These are phyloP conservation scores for Tylochromis polylepis DNA, from an alignment of 2,113 vertebrate genomes.

Conservation along the genomic window DNA sequence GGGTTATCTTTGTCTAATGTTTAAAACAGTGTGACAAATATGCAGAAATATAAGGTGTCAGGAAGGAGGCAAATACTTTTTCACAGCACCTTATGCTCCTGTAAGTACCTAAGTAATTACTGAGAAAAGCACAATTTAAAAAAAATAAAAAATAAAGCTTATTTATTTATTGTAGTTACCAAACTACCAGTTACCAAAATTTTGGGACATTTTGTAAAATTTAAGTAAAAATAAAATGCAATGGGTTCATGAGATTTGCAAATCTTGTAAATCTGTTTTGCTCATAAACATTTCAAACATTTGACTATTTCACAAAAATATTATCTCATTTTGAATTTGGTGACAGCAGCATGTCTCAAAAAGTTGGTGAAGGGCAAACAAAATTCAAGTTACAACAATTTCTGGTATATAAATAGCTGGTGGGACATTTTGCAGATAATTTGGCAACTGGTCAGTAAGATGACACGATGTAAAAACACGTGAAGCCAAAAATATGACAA, in stretches of 20 bases:
- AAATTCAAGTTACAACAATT: neutral
- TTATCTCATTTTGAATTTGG: neutral
- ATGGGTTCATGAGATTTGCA: neutral
- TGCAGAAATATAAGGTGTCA: neutral
- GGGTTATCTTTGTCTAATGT: neutral
- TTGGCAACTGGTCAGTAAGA: neutral
- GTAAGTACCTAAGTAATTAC: neutral
- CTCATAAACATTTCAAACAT: neutral
- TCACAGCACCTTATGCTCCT: neutral
- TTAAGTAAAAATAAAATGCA: neutral
- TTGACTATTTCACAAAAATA: neutral
- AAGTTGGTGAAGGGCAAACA: neutral
- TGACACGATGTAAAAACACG: neutral
- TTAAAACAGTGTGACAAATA: neutral
- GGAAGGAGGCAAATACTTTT: neutral
- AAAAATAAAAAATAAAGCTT: neutral
- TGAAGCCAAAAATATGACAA: neutral
- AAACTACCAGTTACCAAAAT: neutral
- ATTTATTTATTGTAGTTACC: constrained; percentile 45
- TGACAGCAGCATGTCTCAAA: neutral
- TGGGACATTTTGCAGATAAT: neutral
- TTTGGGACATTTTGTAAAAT: neutral
- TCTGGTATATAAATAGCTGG: neutral
- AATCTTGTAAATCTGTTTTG: neutral
- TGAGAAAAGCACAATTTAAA: neutral